Base-by-base conservation (phyloP, 2,113 vertebrate species). In the Scomber scombrus region DNA sequence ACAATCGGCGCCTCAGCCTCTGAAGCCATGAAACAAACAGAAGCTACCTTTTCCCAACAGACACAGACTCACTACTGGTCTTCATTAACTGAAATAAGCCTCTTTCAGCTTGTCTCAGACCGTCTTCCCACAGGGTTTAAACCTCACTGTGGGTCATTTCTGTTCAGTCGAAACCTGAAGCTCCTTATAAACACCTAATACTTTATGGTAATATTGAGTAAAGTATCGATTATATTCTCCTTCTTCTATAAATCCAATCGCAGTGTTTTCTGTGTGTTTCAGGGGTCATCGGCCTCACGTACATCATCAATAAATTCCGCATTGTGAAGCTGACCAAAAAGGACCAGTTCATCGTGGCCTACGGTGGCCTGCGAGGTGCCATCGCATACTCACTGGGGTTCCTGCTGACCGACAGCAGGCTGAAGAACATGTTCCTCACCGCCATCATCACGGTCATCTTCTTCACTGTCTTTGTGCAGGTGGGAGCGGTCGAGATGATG, bases 391-490 rank as follows among this genome's bases (percentile, higher is more conserved):
- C 98, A 0, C 94, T 99, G 60, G 96, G 96, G 0, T 98, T 96
- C 90, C 95, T 99, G 45, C 94, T 99, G 69, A 86, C 96, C 51
- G 81, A 92, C 1, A 61, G 87, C 0, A 78, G 95, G 31, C 96
- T 96, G 94, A 97, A 97, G 86, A 81, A 96, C 78, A 92, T 99
- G 93, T 99, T 99, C 93, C 97, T 99, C 84, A 99, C 97, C 0
- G 97, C 97, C 93, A 98, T 98, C 94, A 99, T 99, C 94, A 99
- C 97, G 0, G 96, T 99, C 89, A 95, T 99, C 94, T 98, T 99
- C 94, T 99, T 99, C 95, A 99, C 98, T 0, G 98, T 99, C 11
- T 98, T 99, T 0, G 97, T 99, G 81, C 98, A 99, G 97, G 98
- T 98, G 75, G 87, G 93, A 11, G 34, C 34, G 1, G 7, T 34